These are phyloP conservation scores for Lamellibrachia columna DNA, from an alignment of 2,888 invertebrate genomes.

Conservation along the genomic window DNA sequence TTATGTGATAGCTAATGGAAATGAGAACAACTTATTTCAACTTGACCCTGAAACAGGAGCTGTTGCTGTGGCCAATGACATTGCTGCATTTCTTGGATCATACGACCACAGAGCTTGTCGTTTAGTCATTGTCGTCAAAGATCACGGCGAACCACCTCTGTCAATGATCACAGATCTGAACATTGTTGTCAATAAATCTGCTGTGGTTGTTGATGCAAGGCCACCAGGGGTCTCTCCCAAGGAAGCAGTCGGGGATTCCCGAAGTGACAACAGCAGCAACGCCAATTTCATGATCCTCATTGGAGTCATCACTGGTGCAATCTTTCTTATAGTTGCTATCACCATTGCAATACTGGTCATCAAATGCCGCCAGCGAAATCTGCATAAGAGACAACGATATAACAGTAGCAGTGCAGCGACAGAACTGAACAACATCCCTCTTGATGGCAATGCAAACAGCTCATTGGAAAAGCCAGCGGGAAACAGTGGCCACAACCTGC, in stretches of 20 bases:
- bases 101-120: conserved; percentile 3
- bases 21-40: not conserved
- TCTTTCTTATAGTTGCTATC: not conserved
- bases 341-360: not conserved
- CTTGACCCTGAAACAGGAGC: not conserved
- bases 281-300: conserved; percentile 4
- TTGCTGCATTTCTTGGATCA: not conserved
- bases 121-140: not conserved
- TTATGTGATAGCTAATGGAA: not conserved
- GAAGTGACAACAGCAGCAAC: not conserved
- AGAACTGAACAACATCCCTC: not conserved
- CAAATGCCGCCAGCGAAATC: not conserved
- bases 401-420: not conserved
- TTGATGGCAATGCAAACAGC: not conserved
- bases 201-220: not conserved
- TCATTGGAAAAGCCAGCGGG: not conserved
- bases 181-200: not conserved
- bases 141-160: not conserved
- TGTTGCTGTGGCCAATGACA: not conserved
- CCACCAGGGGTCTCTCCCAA: not conserved
- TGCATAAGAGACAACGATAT: not conserved
- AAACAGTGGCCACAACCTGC: not conserved
- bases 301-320: not conserved
- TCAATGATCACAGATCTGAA: not conserved
- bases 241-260: not conserved